Percentiles rank a stretch among this genome's conserved stretches.
Evolutionary conservation across 2,113 vertebrate genomes (phyloP).

Genomic region (Vanacampus margaritifer): DNA sequence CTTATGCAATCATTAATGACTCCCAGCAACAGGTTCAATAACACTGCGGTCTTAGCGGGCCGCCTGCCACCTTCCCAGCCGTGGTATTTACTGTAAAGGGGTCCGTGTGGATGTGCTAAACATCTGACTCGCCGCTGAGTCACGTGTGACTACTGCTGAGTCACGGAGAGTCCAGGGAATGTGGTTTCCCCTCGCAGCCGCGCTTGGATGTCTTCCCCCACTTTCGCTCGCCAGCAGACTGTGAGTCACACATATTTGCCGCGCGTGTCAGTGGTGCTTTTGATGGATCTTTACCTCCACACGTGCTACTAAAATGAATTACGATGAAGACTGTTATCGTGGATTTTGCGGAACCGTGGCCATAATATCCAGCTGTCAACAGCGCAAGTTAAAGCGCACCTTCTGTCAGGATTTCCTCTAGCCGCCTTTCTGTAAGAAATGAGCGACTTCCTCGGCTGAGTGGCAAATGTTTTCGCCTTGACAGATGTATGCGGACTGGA

Average conservation of each 20-base stretch:
- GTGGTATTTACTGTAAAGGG: conserved; percentile 60
- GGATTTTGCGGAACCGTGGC: conserved; percentile 1
- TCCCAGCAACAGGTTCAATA: conserved; percentile 17
- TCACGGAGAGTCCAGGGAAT: conserved; percentile 36
- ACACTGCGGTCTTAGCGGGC: conserved; percentile 12
- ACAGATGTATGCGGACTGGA: conserved; percentile 31
- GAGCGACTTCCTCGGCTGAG: conserved; percentile 15
- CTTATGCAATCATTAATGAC: conserved; percentile 31
- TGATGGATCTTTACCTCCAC: conserved; percentile 16
- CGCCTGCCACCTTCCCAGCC: conserved; percentile 18
- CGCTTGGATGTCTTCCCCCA: conserved; percentile 11
- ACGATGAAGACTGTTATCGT: conserved; percentile 6
- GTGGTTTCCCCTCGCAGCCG: conserved; percentile 17
- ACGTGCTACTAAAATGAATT: conserved; percentile 4
- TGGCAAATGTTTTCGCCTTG: conserved; percentile 27
- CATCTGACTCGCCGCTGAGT: conserved; percentile 58
- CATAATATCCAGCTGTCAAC: conserved; percentile 35
- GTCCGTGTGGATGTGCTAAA: conserved; percentile 37
- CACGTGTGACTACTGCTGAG: conserved; percentile 61
- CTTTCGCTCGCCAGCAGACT: conserved; percentile 15
- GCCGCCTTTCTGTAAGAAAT: conserved; percentile 29
- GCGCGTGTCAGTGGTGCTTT: conserved; percentile 24
- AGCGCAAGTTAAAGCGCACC: conserved; percentile 41
- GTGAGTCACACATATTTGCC: conserved; percentile 27
- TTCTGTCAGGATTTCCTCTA: conserved; percentile 63